Evolutionary conservation across 1,140 invertebrate genomes (phyloP).

Genomic region (Trichomalopsis sarcophagae): DNA sequence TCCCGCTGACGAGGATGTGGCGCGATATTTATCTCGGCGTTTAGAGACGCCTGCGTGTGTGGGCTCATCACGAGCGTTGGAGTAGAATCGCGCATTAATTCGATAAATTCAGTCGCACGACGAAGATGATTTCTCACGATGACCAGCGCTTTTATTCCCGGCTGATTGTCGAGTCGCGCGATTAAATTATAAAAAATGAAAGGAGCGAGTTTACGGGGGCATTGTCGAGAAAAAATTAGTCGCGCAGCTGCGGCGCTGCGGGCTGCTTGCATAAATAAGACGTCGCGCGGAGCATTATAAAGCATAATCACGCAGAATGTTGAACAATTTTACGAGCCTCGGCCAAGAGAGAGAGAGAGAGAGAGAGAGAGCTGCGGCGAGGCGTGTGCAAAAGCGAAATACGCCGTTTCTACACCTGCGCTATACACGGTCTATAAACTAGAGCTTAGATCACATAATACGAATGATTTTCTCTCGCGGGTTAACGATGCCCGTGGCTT

Average conservation of each 20-base stretch:
- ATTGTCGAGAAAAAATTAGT: background rate
- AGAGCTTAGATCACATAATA: conserved; percentile 44
- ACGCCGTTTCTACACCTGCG: conserved; percentile 27
- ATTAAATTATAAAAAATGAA: conserved; percentile 13
- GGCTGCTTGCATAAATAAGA: conserved; percentile 40
- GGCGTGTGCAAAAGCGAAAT: conserved; percentile 27
- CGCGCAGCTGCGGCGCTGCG: conserved; percentile 24
- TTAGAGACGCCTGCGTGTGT: conserved; percentile 15
- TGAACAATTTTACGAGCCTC: conserved; percentile 48
- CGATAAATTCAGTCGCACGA: no score
- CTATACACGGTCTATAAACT: conserved; percentile 28
- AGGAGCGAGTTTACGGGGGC: background rate
- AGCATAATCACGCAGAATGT: conserved; percentile 45
- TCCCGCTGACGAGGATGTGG: background rate
- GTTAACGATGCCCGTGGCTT: background rate
- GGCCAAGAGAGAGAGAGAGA: conserved; percentile 39
- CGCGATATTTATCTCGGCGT: conserved; percentile 20
- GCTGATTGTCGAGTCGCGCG: background rate
- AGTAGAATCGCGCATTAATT: no score
- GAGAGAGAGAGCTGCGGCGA: background rate
- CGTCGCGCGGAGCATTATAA: background rate
- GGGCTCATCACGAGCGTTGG: no score
- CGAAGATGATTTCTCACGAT: no score
- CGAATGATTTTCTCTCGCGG: conserved; percentile 6
- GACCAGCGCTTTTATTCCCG: no score